A percentile compares a stretch with the other conserved stretches of the same genome.
Conservation (phyloP, 2,797 vertebrate genomes). For the Antennarius maculatus region DNA sequence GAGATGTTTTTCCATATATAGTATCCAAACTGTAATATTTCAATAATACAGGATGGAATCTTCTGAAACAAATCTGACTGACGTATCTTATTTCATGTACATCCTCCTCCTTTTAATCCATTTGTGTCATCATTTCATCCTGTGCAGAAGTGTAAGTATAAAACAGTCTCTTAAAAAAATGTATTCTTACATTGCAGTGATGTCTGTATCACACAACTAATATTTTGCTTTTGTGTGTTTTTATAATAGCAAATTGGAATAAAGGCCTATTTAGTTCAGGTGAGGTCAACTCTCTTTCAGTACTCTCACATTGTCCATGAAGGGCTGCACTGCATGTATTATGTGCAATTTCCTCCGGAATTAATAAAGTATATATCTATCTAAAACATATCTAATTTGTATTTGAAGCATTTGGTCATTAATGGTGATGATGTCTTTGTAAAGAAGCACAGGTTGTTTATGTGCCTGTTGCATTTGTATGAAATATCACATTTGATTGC, state of each 20-base stretch:
- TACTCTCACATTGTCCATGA: constrained; percentile 17
- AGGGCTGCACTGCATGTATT: constrained; percentile 4
- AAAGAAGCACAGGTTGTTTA: not conserved
- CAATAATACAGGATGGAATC: not conserved
- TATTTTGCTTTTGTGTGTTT: constrained; percentile 39
- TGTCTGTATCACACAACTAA: constrained; percentile 30
- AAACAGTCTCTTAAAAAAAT: not conserved
- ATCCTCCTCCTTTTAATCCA: constrained; percentile 14
- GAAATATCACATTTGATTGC: not conserved
- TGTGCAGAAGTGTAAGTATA: constrained; percentile 81
- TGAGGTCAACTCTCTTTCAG: constrained; percentile 48
- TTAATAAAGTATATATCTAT: no score
- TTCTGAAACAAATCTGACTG: not conserved
- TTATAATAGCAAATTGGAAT: constrained; percentile 63
- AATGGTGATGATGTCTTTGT: not conserved
- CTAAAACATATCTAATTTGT: not conserved
- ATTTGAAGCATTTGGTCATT: not conserved
- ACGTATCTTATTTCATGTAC: constrained; percentile 4
- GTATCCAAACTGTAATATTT: constrained; percentile 6
- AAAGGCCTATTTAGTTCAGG: constrained; percentile 60
- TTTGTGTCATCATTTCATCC: constrained; percentile 7
- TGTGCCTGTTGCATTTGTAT: no score
- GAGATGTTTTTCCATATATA: not conserved
- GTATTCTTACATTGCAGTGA: not conserved
- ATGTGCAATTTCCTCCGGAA: no score